These are phyloP conservation scores for Falco concolor DNA, from an alignment of 2,797 vertebrate species.

Conservation along the genomic window DNA sequence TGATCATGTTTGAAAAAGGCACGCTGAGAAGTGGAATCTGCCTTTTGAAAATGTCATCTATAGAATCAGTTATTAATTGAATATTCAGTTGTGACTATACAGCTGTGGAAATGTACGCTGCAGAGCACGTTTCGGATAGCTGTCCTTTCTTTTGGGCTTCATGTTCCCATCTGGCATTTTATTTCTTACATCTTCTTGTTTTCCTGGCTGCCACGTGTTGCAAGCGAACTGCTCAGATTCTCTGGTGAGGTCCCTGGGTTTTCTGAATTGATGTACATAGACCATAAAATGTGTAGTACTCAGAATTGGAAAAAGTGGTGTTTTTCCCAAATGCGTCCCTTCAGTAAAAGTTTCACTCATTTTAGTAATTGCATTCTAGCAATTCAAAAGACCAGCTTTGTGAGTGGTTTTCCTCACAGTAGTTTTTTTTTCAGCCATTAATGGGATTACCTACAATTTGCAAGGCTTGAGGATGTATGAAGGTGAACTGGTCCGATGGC, in stretches of 20 bases:
- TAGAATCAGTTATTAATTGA: neutral
- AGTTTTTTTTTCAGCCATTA: constrained; percentile 82
- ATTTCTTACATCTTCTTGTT: neutral
- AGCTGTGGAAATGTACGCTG: neutral
- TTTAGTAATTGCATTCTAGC: neutral
- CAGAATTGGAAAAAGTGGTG: neutral
- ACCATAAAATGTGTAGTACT: neutral
- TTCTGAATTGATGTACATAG: neutral
- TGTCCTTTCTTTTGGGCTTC: neutral
- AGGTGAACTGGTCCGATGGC: constrained; percentile 82
- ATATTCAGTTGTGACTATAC: neutral
- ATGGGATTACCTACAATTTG: constrained; percentile 85
- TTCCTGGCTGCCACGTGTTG: neutral
- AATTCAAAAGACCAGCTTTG: neutral
- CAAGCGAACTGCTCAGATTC: neutral
- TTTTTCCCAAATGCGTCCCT: neutral
- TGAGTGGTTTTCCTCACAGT: neutral
- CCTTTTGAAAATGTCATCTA: neutral
- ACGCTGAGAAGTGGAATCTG: neutral
- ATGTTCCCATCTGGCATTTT: neutral
- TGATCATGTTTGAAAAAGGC: neutral
- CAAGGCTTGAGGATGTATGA: constrained; percentile 91
- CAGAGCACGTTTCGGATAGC: neutral
- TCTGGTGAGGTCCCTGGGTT: neutral
- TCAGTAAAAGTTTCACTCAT: neutral